These are phyloP conservation scores for Lagopus muta DNA, from an alignment of 2,113 vertebrate species.

Conservation along the genomic window DNA sequence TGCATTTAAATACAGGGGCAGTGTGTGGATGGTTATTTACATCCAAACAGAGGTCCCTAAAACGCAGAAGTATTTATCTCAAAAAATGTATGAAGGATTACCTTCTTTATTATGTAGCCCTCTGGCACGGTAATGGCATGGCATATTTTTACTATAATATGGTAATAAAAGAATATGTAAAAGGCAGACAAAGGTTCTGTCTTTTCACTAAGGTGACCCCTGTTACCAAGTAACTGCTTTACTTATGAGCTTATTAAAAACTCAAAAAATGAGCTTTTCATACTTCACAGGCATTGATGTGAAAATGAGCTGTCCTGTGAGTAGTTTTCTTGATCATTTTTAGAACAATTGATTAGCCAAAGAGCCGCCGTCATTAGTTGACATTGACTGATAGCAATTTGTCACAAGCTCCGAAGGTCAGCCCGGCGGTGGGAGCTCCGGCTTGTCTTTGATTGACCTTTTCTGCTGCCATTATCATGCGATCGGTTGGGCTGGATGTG, in stretches of 20 bases:
- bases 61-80: conserved; percentile 69
- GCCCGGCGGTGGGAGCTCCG: conserved; percentile 79
- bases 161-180: conserved; percentile 86
- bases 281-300: conserved; percentile 89
- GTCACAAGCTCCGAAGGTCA: conserved; percentile 93
- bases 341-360: conserved; percentile 90
- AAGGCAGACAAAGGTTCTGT: conserved; percentile 83
- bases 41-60: conserved; percentile 44
- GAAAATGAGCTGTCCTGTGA: conserved; percentile 87
- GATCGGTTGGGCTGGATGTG: conserved; percentile 84
- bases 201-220: conserved; percentile 88
- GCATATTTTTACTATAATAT: conserved; percentile 85
- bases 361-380: conserved; percentile 88
- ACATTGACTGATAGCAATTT: conserved; percentile 91
- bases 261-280: conserved; percentile 88
- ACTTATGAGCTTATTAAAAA: conserved; percentile 92
- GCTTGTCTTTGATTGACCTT: conserved; percentile 88
- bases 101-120: conserved; percentile 81
- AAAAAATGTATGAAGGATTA: conserved; percentile 66
- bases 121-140: conserved; percentile 77
- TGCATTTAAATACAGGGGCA: conserved; percentile 21
- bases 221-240: conserved; percentile 88
- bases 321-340: conserved; percentile 89
- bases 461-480: conserved; percentile 81
- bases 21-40: conserved; percentile 56